These are phyloP conservation scores for Neotoxoptera formosana DNA, from an alignment of 1,140 invertebrate genomes.

Conservation along the genomic window DNA sequence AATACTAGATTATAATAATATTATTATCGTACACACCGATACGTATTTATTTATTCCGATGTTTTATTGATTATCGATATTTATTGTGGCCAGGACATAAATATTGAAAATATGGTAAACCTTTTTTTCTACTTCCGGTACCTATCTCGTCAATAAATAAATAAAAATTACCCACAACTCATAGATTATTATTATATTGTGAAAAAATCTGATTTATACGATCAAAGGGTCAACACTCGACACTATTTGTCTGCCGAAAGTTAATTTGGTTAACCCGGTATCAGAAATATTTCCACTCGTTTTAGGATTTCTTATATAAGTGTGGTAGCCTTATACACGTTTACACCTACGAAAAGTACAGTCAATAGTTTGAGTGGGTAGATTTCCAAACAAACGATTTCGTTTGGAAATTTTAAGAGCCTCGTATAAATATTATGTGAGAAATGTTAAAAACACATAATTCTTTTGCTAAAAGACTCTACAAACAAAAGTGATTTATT, in stretches of 20 bases:
- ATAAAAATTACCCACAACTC: conserved; percentile 2
- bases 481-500: conserved; percentile 22
- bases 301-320: neutral
- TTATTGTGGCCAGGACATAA: neutral
- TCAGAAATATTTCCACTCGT: neutral
- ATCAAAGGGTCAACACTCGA: neutral
- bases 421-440: neutral
- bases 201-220: neutral
- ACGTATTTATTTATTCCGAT: neutral
- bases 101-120: neutral
- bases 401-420: neutral
- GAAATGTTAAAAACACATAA: conserved; percentile 21
- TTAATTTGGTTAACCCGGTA: neutral
- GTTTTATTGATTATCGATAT: neutral
- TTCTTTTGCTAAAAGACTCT: neutral
- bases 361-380: neutral
- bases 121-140: neutral
- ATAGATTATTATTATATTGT: neutral
- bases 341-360: neutral
- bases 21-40: neutral
- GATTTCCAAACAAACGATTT: neutral
- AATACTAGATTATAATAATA: neutral
- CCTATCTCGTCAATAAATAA: neutral
- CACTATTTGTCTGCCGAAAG: neutral
- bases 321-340: neutral